Evolutionary conservation across 2,797 vertebrate species (phyloP), one percentile per base, ranked within the genome.

Genomic region (Vespertilio murinus): DNA sequence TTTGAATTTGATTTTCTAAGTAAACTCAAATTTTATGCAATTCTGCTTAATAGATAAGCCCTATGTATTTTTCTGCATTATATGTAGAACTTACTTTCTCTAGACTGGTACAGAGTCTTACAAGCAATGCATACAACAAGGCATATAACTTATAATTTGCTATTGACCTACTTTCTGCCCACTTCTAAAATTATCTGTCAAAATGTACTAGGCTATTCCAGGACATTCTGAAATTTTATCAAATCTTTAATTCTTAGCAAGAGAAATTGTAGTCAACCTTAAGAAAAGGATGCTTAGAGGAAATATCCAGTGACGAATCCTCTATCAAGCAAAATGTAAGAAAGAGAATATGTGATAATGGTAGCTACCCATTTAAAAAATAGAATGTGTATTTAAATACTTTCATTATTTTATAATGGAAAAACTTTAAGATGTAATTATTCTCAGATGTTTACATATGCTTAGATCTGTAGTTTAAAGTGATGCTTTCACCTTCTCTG

Each of bases 121-220:
- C 18, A 91, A 69, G 54, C 33, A 93, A 90, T 30, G 8, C 28
- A 59, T 47, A 81, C 17, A 18, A 81, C 17, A 70, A 16, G 20
- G 13, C 40, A 28, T 82, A 30, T 74, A 82, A 88, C 7, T 77
- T 74, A 59, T 17, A 65, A 64, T 59, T 77, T 83, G 9, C 8
- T 56, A 49, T n/a, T 79, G n/a, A 61, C 40, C 35, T 83, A 74
- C 3, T 81, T 81, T 42, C 40, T 80, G 5, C 23, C 40, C 33
- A 80, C 49, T 89, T 94, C 69, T 93, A 91, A 80, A 94, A 83
- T 70, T 83, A 80, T 85, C 42, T 94, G 70, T 88, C 35, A 86
- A 93, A 87, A 70, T 95, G 22, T 56, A 70, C 47, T 11, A 86
- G 40, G 6, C 69, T 84, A 8, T 85, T 93, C 28, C 12, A 90